Base-by-base conservation (phyloP, 2,113 vertebrate species). In the Onychorhynchus coronatus region DNA sequence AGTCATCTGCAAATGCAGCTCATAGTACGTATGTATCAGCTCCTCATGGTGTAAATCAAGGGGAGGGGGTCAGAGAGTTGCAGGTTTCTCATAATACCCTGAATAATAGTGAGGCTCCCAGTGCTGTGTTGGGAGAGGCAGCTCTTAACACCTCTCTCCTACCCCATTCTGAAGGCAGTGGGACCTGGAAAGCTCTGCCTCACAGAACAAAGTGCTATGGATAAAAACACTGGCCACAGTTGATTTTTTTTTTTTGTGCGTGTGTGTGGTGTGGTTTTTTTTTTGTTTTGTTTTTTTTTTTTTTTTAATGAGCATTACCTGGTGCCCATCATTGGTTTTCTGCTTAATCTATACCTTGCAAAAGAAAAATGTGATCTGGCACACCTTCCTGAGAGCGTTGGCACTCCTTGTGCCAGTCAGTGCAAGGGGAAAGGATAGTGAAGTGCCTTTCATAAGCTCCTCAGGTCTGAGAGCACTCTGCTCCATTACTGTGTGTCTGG, bases 321-420 rank as follows among this genome's bases (percentile, higher is more conserved):
- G 0, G 23, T 30, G 35, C 2, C 10, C 2, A 0, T 3, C 2
- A 0, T 3, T 42, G 16, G 1, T 12, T 72, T 93, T 50, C 52
- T 85, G 35, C 74, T 35, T 42, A 56, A 56, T n/a, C 27, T 24
- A 5, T 19, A 31, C 28, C 19, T 49, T 89, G 37, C 22, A 53
- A 55, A 78, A 68, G 17, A 23, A 50, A 62, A 9, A 8, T 6
- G 10, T 20, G 6, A 50, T 3, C 35, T 50, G 71, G 28, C 33
- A 27, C 18, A 12, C 33, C 42, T 73, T 50, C 6, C 22, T 30
- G 42, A 31, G 65, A 53, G 17, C 18, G 1, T 11, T 46, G 61
- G 35, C 4, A 4, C 33, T 67, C 35, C 56, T 25, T 19, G 35
- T 71, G 61, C 22, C 56, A 14, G 2, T 33, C 21, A 44, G 19